A percentile compares a stretch with the other conserved stretches of the same genome.
phyloP scores from a whole-genome alignment of 2,888 invertebrate species.

The Glaucopsyche alexis region DNA sequence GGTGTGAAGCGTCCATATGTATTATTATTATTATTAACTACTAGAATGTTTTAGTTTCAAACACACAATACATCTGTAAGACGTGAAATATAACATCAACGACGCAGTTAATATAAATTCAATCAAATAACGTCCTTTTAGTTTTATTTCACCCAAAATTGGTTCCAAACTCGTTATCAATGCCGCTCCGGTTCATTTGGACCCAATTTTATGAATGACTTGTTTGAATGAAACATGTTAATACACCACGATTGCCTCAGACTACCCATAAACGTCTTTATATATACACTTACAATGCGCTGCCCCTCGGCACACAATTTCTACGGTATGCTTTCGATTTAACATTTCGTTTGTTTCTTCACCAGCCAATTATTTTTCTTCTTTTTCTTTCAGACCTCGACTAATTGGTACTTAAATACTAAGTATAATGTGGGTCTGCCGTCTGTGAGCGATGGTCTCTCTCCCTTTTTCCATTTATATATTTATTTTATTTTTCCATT shows the following conservation, averaged over 20 bases:
- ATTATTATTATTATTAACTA: too few species aligned
- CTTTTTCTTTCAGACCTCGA: background rate
- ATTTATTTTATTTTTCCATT: too few species aligned
- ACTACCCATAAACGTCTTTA: conserved; percentile 62
- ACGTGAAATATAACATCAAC: background rate
- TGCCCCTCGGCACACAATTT: conserved; percentile 32
- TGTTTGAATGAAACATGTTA: conserved; percentile 75
- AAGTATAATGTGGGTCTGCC: background rate
- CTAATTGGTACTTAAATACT: background rate
- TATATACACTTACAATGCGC: conserved; percentile 46
- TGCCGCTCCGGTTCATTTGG: conserved; percentile 61
- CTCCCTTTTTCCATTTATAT: too few species aligned
- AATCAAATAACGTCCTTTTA: conserved; percentile 8
- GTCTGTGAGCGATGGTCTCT: too few species aligned
- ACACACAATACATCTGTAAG: background rate
- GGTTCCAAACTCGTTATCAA: conserved; percentile 23
- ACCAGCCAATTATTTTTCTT: background rate
- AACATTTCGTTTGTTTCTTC: conserved; percentile 3
- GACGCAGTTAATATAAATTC: conserved; percentile 12
- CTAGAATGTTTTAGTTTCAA: too few species aligned
- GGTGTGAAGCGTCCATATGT: too few species aligned
- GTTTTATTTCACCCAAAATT: background rate
- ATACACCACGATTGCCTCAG: conserved; percentile 54
- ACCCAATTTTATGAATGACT: conserved; percentile 78
- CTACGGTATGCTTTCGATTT: conserved; percentile 17